Base-by-base conservation (phyloP, 2,888 invertebrate species). In the Antheraea assamensis region DNA sequence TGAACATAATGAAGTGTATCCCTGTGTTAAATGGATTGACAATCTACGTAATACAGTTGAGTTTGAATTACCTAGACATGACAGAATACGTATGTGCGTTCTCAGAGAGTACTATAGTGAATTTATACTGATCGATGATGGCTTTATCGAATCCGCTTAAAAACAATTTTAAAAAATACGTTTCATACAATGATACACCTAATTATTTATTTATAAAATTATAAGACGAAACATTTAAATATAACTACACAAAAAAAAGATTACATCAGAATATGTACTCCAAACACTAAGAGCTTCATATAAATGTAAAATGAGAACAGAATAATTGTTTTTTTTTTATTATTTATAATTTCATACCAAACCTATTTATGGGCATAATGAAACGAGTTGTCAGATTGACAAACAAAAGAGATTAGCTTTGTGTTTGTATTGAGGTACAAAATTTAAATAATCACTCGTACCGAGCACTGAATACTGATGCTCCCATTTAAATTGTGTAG, bases 371-470 rank as follows among this genome's bases (percentile, higher is more conserved):
- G 31, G 35, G 68, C 68, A 79, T 81, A 81, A 80, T 80, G 79
- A 82, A 85, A 86, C 81, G 87, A 83, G 83, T 87, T 80, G 82
- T 81, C 78, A 84, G 88, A 88, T 88, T 87, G 86, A 83, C 85
- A 87, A 87, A 85, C 86, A 88, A 88, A 88, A 87, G 85, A 86
- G 87, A 87, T 89, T 87, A 87, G 85, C 83, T 88, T 83, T 85
- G 85, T 85, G 85, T 85, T 87, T 87, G 87, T 84, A 83, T 85
- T 85, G 86, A 88, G 87, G 89, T 89, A 87, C 84, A 83, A 83
- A 87, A 90, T 91, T 90, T 90, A 88, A 90, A 90, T 90, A 90
- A 90, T 90, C 87, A 88, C 86, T 84, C 82, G 82, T 80, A 82
- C 80, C 84, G 82, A 82, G 84, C 82, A 83, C 86, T 86, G 88